phyloP scores from a whole-genome alignment of 2,797 vertebrate species.

The Orestias chungarensis region DNA sequence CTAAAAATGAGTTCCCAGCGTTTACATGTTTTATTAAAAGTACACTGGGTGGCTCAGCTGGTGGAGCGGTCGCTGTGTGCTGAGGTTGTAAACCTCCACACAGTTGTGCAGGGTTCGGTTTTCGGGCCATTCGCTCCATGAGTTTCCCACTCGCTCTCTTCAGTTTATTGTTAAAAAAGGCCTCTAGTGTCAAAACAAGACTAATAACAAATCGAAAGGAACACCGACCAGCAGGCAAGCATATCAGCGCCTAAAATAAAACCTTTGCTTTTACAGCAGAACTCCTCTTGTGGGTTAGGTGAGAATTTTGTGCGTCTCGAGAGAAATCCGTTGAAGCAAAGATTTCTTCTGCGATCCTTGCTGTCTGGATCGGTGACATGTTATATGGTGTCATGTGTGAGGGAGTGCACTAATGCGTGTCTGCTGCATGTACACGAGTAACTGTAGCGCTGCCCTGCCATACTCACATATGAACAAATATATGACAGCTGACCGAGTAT shows the following conservation, averaged over 20 bases:
- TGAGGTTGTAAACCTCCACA: no score
- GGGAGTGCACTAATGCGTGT: conserved; percentile 19
- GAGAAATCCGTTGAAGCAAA: conserved; percentile 19
- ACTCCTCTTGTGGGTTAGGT: background rate
- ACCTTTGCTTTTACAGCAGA: background rate
- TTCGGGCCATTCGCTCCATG: no score
- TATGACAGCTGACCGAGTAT: conserved; percentile 63
- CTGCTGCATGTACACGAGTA: conserved; percentile 13
- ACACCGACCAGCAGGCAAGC: background rate
- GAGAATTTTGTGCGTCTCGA: conserved; percentile 15
- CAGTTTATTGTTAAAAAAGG: no score
- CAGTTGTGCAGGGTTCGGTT: no score
- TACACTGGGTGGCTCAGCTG: no score
- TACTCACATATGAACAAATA: conserved; percentile 36
- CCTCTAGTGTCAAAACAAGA: no score
- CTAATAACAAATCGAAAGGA: no score
- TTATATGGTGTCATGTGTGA: conserved; percentile 44
- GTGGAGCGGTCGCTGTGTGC: no score
- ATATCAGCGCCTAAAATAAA: background rate
- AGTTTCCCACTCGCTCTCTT: no score
- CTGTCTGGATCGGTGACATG: conserved; percentile 49
- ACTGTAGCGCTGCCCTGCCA: conserved; percentile 17
- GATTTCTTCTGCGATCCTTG: conserved; percentile 28
- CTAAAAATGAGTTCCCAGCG: no score
- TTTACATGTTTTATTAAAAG: no score